These are phyloP conservation scores for Bombyx mandarina DNA, from an alignment of 1,140 invertebrate genomes.

Conservation along the genomic window DNA sequence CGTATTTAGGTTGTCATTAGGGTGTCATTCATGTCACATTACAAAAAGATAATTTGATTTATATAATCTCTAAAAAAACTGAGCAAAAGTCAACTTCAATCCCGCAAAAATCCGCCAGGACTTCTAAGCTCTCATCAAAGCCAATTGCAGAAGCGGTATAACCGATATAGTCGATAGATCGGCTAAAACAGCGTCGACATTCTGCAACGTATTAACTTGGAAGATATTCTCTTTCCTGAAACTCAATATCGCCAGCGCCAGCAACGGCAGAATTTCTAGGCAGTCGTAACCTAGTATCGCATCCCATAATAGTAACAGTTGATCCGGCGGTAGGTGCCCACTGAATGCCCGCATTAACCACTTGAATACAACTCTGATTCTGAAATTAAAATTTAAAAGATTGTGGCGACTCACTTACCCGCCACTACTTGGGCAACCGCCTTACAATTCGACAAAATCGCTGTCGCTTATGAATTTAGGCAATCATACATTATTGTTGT, in stretches of 20 bases:
- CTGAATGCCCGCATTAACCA: conserved; percentile 97
- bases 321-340: conserved; percentile 92
- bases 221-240: conserved; percentile 94
- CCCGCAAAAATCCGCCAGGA: too few relatives aligned
- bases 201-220: conserved; percentile 87
- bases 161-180: conserved; percentile 92
- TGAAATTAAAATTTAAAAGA: conserved; percentile 11
- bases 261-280: conserved; percentile 87
- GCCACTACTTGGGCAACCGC: too few relatives aligned
- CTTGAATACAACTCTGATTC: conserved; percentile 92
- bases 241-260: conserved; percentile 91
- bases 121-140: conserved; percentile 56
- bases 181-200: conserved; percentile 90
- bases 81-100: too few relatives aligned
- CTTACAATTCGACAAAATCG: too few relatives aligned
- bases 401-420: not conserved
- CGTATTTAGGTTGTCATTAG: too few relatives aligned
- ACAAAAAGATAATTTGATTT: too few relatives aligned
- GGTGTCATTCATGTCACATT: too few relatives aligned
- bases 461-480: too few relatives aligned
- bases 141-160: conserved; percentile 76
- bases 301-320: conserved; percentile 94
- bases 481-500: too few relatives aligned
- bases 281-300: conserved; percentile 92
- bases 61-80: too few relatives aligned